Percentiles rank a stretch among this genome's conserved stretches.
phyloP scores from a whole-genome alignment of 1,140 invertebrate genomes.

The Drosophila equinoxialis region DNA sequence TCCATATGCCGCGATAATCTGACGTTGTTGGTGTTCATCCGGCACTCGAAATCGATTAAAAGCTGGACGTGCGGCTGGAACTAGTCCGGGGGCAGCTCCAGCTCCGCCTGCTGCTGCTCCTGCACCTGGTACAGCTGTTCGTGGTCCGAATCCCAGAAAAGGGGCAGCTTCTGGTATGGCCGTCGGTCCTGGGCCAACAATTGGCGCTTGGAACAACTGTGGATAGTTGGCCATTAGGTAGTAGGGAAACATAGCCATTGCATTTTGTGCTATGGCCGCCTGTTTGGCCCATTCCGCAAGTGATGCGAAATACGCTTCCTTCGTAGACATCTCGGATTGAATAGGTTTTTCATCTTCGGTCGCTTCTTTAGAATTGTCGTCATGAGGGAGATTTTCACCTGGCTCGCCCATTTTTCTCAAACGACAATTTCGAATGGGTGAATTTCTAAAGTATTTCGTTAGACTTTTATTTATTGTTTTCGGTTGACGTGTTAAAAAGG shows the following conservation, averaged over 20 bases:
- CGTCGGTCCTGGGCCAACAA: constrained; percentile 1
- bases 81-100: background rate
- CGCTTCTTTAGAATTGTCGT: too few species aligned
- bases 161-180: background rate
- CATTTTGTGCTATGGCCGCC: constrained; percentile 84
- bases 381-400: background rate
- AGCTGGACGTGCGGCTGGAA: constrained; percentile 47
- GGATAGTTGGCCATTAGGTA: constrained; percentile 85
- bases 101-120: background rate
- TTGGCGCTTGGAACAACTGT: constrained; percentile 77
- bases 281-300: constrained; percentile 85
- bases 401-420: constrained; percentile 33
- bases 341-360: too few species aligned
- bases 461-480: constrained; percentile 47
- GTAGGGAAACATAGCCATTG: constrained; percentile 85
- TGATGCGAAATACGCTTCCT: constrained; percentile 85
- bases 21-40: constrained; percentile 59
- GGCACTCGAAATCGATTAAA: constrained; percentile 60
- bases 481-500: constrained; percentile 63
- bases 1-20: constrained; percentile 81
- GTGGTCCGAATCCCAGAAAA: background rate
- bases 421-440: constrained; percentile 1
- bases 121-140: background rate
- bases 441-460: constrained; percentile 37
- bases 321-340: too few species aligned